Evolutionary conservation across 2,888 invertebrate species (phyloP), one percentile per base, ranked within the genome.

Genomic region (Tiliacea citrago): DNA sequence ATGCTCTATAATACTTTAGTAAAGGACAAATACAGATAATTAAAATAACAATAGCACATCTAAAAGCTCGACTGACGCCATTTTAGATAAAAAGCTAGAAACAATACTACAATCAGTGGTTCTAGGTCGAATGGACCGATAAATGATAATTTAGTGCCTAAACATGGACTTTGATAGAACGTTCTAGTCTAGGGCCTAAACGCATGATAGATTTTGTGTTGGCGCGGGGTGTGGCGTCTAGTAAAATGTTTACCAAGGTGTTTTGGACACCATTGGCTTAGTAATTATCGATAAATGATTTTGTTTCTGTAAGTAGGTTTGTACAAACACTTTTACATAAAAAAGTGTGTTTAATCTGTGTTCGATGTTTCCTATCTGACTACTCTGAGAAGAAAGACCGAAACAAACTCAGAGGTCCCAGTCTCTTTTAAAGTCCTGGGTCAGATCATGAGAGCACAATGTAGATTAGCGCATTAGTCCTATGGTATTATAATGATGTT

Each of bases 111-210:
- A 63, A 82, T 81, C 82, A 57, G 73, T 62, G 45, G 76, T 72
- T 73, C 82, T 87, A 85, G 86, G 87, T 86, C 86, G 53, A 63
- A 75, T 55, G 69, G 49, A 55, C 75, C 61, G 88, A 89, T 90
- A 90, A 89, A 70, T 77, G 68, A 79, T 91, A 86, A 91, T 88
- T 90, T 89, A 89, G 79, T 87, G 86, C 73, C 84, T 87, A 87
- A 88, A 86, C 70, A 71, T 80, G 89, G 90, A 90, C 92, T 92
- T 92, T 90, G 91, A 75, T 75, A 77, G 75, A 68, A 79, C 53
- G 70, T 74, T 70, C 77, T 83, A 78, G 71, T 63, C 74, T 82
- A 79, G 68, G 73, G 39, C 47, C 75, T 68, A 49, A 67, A 63
- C 65, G 58, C 66, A 75, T 73, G 21, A 58, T 39, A 70, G 12